Percentiles rank a stretch among this genome's conserved stretches.
phyloP scores from a whole-genome alignment of 2,888 invertebrate genomes.

The Pyrgus malvae region DNA sequence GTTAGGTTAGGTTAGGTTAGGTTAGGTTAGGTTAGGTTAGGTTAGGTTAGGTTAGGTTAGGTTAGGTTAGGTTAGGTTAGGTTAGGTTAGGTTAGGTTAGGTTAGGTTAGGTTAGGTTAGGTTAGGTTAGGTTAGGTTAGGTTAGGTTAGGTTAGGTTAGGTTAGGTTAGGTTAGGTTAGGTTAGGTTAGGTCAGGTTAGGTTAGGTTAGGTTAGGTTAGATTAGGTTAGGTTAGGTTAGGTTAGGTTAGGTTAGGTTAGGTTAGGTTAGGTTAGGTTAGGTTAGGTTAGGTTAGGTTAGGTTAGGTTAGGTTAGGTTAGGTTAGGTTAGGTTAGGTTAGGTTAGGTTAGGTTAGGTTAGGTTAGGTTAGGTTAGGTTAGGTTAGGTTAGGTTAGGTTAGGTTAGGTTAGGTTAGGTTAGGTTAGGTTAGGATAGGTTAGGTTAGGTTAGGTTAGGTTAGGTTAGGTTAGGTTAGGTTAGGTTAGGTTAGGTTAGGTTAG shows the following conservation, averaged over 20 bases:
- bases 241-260: background rate
- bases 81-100: background rate
- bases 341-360: background rate
- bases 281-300: background rate
- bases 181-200: background rate
- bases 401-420: background rate
- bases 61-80: constrained; percentile 20
- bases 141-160: background rate
- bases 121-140: background rate
- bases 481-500: background rate
- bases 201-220: background rate
- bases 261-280: background rate
- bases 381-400: background rate
- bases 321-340: background rate
- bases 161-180: background rate
- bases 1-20: constrained; percentile 26
- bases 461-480: background rate
- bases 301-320: background rate
- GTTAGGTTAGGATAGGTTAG: background rate
- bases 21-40: constrained; percentile 27
- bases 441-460: background rate
- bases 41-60: constrained; percentile 27
- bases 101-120: background rate
- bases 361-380: background rate
- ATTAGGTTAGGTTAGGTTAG: background rate